phyloP scores from a whole-genome alignment of 1,140 invertebrate genomes.

The Chironomus tepperi region DNA sequence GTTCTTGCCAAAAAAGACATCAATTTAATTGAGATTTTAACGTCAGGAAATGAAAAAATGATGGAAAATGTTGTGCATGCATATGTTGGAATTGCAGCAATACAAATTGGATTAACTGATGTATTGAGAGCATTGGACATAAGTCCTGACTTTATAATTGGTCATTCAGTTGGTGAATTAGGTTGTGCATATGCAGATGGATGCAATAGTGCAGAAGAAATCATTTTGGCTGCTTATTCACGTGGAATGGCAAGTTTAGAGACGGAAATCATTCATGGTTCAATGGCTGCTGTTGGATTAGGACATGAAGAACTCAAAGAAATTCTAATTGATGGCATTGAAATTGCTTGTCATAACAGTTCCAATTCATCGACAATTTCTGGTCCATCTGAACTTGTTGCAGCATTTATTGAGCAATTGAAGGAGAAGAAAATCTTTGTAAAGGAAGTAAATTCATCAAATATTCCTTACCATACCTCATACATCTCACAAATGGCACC shows the following conservation, averaged over 20 bases:
- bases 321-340: constrained; percentile 37
- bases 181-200: constrained; percentile 69
- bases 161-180: constrained; percentile 59
- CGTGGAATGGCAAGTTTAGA: constrained; percentile 62
- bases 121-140: constrained; percentile 54
- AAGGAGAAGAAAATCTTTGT: constrained; percentile 42
- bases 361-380: not conserved
- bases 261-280: constrained; percentile 50
- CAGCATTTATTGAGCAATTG: constrained; percentile 47
- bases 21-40: constrained; percentile 57
- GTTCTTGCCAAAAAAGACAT: constrained; percentile 50
- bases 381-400: constrained; percentile 41
- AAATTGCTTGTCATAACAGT: constrained; percentile 62
- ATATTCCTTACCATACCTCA: constrained; percentile 48
- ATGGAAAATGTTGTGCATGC: constrained; percentile 39
- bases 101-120: constrained; percentile 68
- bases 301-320: constrained; percentile 48
- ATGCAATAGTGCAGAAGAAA: constrained; percentile 60
- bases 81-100: constrained; percentile 31
- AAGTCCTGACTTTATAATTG: constrained; percentile 46
- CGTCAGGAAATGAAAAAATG: constrained; percentile 39
- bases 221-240: constrained; percentile 59
- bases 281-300: constrained; percentile 57
- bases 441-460: constrained; percentile 57
- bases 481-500: constrained; percentile 32